Evolutionary conservation across 2,797 vertebrate genomes (phyloP), one percentile per base, ranked within the genome.

Genomic region (Oryzias dopingdopingensis): DNA sequence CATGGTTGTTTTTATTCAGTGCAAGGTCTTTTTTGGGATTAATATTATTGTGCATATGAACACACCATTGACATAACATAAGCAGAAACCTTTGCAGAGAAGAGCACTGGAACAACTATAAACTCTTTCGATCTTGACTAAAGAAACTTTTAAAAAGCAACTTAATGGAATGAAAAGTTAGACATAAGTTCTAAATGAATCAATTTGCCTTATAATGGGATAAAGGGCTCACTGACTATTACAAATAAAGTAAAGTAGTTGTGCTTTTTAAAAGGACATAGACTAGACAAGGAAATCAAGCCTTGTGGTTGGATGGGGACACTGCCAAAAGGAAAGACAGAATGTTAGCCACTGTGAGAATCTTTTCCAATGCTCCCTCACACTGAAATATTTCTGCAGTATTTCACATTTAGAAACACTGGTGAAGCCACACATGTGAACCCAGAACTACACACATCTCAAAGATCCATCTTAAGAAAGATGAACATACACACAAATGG

Each of bases 261-360:
- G 50, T 67, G 46, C 67, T 67, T 59, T 55, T 76, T 67, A 70
- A 83, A 76, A 75, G 66, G 72, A 82, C 56, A 75, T 61, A 84
- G 68, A 75, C 52, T 63, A 61, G 72, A 57, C 8, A 64, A 80
- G 74, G 56, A 49, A 74, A 74, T 70, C 79, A 79, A 67, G 71
- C 62, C 73, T 73, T 17, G 49, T 69, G 67, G 65, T 77, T 67
- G 54, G 69, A 69, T 63, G 69, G 65, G 69, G 69, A 70, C 70
- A 72, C 50, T 67, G 52, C 52, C 61, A 77, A 54, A 72, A 58
- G 73, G 61, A 53, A 65, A 79, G 70, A 62, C 57, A 77, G 67
- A 72, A 79, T 70, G 79, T 72, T 59, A 72, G 76, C 63, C 59
- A 65, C 86, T 87, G 82, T 90, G 88, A 88, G 85, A 90, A 90